Evolutionary conservation across 2,113 vertebrate genomes (phyloP), one percentile per base, ranked within the genome.

Genomic region (Panthera uncia): DNA sequence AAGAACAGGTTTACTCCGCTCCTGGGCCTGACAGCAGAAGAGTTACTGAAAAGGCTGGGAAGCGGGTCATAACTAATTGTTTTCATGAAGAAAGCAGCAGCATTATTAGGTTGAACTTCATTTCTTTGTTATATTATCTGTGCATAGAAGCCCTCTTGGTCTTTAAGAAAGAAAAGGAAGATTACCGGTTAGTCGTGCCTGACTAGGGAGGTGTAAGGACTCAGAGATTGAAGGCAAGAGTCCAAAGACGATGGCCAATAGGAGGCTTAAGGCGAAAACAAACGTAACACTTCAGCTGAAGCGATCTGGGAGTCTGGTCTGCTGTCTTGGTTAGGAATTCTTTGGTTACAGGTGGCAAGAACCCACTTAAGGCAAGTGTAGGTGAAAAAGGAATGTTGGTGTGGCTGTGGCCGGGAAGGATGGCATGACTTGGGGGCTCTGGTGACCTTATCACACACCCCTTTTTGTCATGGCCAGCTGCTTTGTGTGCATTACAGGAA

Each of bases 311-410:
- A 52, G 0, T 78, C 52, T 7, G 0, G 31, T 10, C 36, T 45
- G 18, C 66, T 71, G 18, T 55, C 4, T 33, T 33, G 5, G n/a
- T 76, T 36, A 79, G 50, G 73, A 55, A 10, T 61, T 88, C 33
- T 91, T 95, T 93, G 36, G 61, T 93, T 95, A 38, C 25, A 41
- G 81, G 66, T 66, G 89, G 89, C 94, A 92, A 57, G 88, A 94
- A 71, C 31, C 57, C 69, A 50, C 41, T 74, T 74, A 65, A 97
- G 78, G 50, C 63, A 68, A 76, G 55, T 1, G 0, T 27, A 61
- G 41, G 4, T 85, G n/a, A 10, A 79, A 91, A 79, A 80, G 36
- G 23, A 65, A 68, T 55, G 18, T 23, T 27, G 7, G 7, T 1
- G 68, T 31, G 9, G 36, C 66, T 78, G 6, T 97, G 13, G 65